Percentiles rank a stretch among this genome's conserved stretches.
Evolutionary conservation across 2,113 vertebrate species (phyloP).

Genomic region (Gymnocephalus cernua): DNA sequence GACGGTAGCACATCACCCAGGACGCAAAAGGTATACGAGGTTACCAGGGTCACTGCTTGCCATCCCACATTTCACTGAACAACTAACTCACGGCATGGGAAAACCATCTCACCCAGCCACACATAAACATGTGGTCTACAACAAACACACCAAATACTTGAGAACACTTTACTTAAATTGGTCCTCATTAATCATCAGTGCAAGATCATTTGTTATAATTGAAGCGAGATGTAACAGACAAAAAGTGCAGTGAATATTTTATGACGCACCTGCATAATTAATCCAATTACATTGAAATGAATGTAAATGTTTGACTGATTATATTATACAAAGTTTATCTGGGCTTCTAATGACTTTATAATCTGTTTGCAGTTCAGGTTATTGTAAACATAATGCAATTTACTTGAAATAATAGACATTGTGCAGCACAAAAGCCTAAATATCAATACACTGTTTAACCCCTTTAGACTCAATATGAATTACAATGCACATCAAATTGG

Average conservation of each 20-base stretch:
- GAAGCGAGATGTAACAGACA: not conserved
- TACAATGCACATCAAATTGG: not conserved
- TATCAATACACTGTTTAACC: not conserved
- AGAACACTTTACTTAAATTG: constrained; percentile 1
- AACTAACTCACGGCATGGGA: not conserved
- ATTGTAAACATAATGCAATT: not conserved
- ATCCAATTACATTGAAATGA: not conserved
- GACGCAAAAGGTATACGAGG: constrained; percentile 13
- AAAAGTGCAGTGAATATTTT: not conserved
- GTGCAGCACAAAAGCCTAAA: not conserved
- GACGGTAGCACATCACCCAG: constrained; percentile 22
- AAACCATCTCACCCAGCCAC: not conserved
- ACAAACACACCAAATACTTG: not conserved
- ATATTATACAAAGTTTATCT: not conserved
- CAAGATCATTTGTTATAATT: constrained; percentile 6
- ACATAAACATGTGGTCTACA: not conserved
- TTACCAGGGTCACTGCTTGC: constrained; percentile 15
- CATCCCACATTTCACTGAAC: constrained; percentile 10
- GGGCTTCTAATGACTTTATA: not conserved
- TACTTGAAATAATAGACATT: not conserved
- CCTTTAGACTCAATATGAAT: not conserved
- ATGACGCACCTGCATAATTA: not conserved
- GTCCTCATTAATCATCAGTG: not conserved
- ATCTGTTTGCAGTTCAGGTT: not conserved
- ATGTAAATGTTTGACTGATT: constrained; percentile 12